Percentiles rank a stretch among this genome's conserved stretches.
These are phyloP conservation scores for Zhengitettix transpicula DNA, from an alignment of 2,888 invertebrate species.

Conservation along the genomic window DNA sequence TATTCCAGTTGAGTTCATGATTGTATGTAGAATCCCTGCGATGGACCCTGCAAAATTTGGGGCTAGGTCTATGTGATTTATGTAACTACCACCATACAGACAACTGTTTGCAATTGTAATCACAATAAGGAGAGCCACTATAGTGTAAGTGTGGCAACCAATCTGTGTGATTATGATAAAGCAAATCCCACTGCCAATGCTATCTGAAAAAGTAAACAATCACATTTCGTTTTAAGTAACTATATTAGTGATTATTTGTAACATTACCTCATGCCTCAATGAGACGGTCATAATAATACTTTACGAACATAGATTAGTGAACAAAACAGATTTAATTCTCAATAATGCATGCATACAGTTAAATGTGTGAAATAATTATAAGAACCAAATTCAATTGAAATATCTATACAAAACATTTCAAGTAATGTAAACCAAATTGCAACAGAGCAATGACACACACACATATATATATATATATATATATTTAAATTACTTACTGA, in stretches of 20 bases:
- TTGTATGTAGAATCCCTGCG: slow-evolving; percentile 21
- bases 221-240: not conserved
- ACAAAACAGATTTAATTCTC: no score
- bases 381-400: no score
- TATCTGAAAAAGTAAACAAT: slow-evolving; percentile 1
- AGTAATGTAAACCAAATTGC: no score
- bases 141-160: slow-evolving; percentile 3
- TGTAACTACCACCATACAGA: slow-evolving; percentile 17
- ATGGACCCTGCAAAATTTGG: slow-evolving; percentile 22
- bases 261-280: not conserved
- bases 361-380: no score
- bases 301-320: no score
- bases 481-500: slow-evolving; percentile 1
- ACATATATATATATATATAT: no score
- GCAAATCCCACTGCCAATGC: slow-evolving; percentile 3
- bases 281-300: no score
- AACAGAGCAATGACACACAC: no score
- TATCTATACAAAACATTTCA: no score
- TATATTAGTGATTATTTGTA: not conserved
- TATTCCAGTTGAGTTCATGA: slow-evolving; percentile 21
- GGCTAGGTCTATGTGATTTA: slow-evolving; percentile 23
- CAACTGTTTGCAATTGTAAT: slow-evolving; percentile 1
- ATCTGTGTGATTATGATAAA: slow-evolving; percentile 4
- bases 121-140: slow-evolving; percentile 6
- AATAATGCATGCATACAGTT: no score